These are phyloP conservation scores for Leuctra nigra DNA, from an alignment of 2,888 invertebrate species.

Conservation along the genomic window DNA sequence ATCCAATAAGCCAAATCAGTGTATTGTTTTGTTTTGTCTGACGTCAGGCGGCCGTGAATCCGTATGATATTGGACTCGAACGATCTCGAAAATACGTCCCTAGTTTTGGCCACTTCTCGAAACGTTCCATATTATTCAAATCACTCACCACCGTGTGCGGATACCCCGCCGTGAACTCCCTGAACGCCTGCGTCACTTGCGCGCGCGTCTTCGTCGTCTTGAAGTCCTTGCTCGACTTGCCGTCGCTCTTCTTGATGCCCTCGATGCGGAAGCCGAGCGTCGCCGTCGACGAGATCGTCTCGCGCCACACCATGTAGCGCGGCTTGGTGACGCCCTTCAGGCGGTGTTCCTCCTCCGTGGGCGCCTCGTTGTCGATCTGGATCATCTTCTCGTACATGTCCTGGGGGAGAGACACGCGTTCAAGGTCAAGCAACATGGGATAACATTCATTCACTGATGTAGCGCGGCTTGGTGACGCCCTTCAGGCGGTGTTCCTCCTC, in stretches of 20 bases:
- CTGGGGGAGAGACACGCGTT: too few relatives aligned
- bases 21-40: too few relatives aligned
- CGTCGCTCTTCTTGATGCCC: slow-evolving; percentile 84
- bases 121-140: too few relatives aligned
- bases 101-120: too few relatives aligned
- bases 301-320: slow-evolving; percentile 92
- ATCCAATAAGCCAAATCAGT: too few relatives aligned
- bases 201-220: slow-evolving; percentile 86
- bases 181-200: slow-evolving; percentile 67
- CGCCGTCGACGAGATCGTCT: slow-evolving; percentile 95
- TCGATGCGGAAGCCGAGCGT: slow-evolving; percentile 95
- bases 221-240: slow-evolving; percentile 89
- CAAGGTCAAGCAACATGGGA: too few relatives aligned
- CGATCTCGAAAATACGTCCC: too few relatives aligned
- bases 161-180: slow-evolving; percentile 72
- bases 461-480: slow-evolving; percentile 91
- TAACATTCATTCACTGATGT: too few relatives aligned
- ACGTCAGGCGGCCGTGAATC: too few relatives aligned
- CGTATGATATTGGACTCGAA: too few relatives aligned
- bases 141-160: slow-evolving; percentile 68
- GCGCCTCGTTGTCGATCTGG: slow-evolving; percentile 83
- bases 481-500: slow-evolving; percentile 84
- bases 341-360: slow-evolving; percentile 82
- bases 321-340: slow-evolving; percentile 92
- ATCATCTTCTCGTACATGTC: slow-evolving; percentile 99